phyloP scores from a whole-genome alignment of 2,888 invertebrate genomes.

The Alcis repandata region DNA sequence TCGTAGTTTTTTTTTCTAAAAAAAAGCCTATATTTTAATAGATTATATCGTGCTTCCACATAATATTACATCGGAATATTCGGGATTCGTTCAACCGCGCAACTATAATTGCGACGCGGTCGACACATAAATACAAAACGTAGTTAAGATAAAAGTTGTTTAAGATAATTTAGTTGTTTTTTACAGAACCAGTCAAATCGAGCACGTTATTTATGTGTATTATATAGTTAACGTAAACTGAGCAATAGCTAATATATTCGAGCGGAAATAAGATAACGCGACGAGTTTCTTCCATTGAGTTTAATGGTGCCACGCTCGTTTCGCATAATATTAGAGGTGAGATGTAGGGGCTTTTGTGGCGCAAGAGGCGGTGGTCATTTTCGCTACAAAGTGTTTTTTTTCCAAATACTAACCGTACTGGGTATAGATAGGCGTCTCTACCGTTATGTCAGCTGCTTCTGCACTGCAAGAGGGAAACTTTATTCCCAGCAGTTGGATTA shows the following conservation, averaged over 20 bases:
- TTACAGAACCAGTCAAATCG: conserved; percentile 16
- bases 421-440: no score
- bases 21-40: no score
- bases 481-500: no score
- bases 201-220: conserved; percentile 43
- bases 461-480: no score
- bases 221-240: conserved; percentile 40
- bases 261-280: conserved; percentile 80
- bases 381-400: background rate
- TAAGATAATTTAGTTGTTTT: background rate
- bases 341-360: conserved; percentile 70
- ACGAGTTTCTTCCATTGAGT: conserved; percentile 75
- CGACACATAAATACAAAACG: no score
- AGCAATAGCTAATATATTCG: conserved; percentile 72
- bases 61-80: no score
- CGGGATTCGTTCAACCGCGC: no score
- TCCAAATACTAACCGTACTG: no score
- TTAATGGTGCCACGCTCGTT: conserved; percentile 73
- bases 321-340: conserved; percentile 74
- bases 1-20: no score
- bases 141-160: background rate
- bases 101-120: no score
- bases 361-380: conserved; percentile 39
- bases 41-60: no score
- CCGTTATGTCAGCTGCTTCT: no score